Base-by-base conservation (phyloP, 2,888 invertebrate genomes). In the Beris chalybata region DNA sequence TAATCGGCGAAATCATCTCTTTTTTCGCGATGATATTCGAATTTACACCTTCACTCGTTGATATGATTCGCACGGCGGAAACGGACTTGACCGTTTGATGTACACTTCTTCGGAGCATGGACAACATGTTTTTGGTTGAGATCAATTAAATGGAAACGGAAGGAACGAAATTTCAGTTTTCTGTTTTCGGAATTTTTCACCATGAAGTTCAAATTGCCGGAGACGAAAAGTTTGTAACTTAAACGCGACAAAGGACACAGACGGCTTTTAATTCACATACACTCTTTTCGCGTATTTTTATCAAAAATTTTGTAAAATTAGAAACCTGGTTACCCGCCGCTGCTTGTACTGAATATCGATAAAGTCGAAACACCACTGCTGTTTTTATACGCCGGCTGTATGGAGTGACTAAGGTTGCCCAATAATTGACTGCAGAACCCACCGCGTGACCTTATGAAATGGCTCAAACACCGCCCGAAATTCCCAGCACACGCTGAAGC, bases 1-100 rank as follows among this genome's bases (percentile, higher is more conserved):
- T 75, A 6, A 73, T 72, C 43, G 77, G 73, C 43, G 76, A 76
- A 43, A 76, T 74, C 64, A 74, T 77, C 32, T 76, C 75, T 11
- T 72, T 71, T 70, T 77, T 78, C 12, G 74, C 71, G 64, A 75
- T 71, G 52, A 73, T 72, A 61, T 76, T 75, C 3, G 74, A 72
- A 66, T 74, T 74, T 1, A 76, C 77, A 70, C 74, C 74, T 58
- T 78, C 77, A 65, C 76, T 76, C 13, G 76, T 78, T 11, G 77
- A 75, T 45, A 78, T 78, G 12, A 22, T 6, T 32, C 61, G 61
- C 7, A 32, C 48, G 7, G 38, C 38, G 9, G 38, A 5, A 38
- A 38, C 1, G 63, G 70, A 68, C 52, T 69, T 67, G 57, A 65
- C 57, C 45, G 67, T 52, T 45, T 69, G 66, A n/a, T 67, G 66